These are phyloP conservation scores for Zaprionus africanus DNA, from an alignment of 1,140 invertebrate species.

Conservation along the genomic window DNA sequence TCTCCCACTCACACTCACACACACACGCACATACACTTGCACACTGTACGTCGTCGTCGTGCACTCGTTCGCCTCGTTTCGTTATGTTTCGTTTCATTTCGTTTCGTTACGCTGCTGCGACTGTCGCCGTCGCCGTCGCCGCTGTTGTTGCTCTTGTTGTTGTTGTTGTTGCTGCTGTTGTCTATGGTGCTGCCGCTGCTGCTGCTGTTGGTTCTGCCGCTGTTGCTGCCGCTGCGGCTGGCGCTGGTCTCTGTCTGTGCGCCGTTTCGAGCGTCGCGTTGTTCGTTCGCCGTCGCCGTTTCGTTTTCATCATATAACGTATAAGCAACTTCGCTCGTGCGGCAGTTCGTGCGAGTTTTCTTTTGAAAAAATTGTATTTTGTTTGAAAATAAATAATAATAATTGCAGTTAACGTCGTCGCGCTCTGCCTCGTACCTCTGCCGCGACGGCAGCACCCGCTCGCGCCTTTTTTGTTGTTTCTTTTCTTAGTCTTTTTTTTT, in stretches of 20 bases:
- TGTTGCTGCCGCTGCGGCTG: conserved; percentile 19
- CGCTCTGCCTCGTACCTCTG: neutral
- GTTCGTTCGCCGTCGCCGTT: conserved; percentile 45
- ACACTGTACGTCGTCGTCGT: conserved; percentile 3
- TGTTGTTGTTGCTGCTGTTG: conserved; percentile 28
- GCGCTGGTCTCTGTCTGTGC: conserved; percentile 33
- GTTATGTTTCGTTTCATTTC: conserved; percentile 38
- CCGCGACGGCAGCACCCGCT: conserved; percentile 1
- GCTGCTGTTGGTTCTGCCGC: conserved; percentile 19
- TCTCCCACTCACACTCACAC: neutral
- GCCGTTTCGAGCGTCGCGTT: conserved; percentile 27
- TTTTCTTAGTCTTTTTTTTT: neutral
- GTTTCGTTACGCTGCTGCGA: conserved; percentile 41
- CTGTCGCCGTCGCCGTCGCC: neutral
- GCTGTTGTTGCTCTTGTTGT: conserved; percentile 25
- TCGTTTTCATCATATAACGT: conserved; percentile 66
- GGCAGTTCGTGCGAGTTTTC: conserved; percentile 61
- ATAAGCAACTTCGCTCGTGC: conserved; percentile 60
- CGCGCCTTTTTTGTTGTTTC: conserved; percentile 15
- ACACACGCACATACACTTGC: conserved; percentile 1
- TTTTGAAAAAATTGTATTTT: conserved; percentile 43
- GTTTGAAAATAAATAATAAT: conserved; percentile 39
- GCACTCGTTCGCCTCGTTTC: conserved; percentile 32
- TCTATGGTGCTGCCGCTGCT: conserved; percentile 26
- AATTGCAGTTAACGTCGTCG: conserved; percentile 1